A percentile compares a stretch with the other conserved stretches of the same genome.
phyloP scores from a whole-genome alignment of 1,140 invertebrate species.

The Octopus bimaculoides region DNA sequence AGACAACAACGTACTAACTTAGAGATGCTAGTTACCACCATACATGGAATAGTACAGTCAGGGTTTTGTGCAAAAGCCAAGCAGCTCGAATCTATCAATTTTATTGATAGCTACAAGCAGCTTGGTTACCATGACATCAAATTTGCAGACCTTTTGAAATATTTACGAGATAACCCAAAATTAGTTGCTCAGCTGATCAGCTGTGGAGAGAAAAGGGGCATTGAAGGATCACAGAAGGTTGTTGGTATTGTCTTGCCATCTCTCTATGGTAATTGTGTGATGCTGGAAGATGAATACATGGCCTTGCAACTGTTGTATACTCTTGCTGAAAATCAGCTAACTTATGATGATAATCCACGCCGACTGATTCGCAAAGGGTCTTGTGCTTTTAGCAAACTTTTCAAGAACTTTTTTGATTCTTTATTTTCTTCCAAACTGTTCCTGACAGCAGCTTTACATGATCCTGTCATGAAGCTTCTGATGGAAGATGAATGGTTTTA shows the following conservation, averaged over 20 bases:
- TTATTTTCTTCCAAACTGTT: slow-evolving; percentile 88
- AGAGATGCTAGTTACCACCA: slow-evolving; percentile 74
- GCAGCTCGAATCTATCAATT: slow-evolving; percentile 72
- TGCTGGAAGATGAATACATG: slow-evolving; percentile 77
- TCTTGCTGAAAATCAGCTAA: slow-evolving; percentile 70
- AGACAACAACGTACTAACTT: slow-evolving; percentile 83
- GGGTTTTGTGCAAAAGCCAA: slow-evolving; percentile 68
- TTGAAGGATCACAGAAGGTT: slow-evolving; percentile 54
- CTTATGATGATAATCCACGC: slow-evolving; percentile 76
- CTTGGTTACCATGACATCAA: slow-evolving; percentile 67
- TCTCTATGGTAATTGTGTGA: slow-evolving; percentile 78
- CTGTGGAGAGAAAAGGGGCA: slow-evolving; percentile 68
- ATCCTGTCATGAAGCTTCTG: slow-evolving; percentile 87
- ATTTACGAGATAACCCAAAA: slow-evolving; percentile 75
- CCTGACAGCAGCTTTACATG: slow-evolving; percentile 85
- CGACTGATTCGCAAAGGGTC: slow-evolving; percentile 78
- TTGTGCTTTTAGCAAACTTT: slow-evolving; percentile 86
- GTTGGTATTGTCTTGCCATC: slow-evolving; percentile 71
- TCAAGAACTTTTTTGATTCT: slow-evolving; percentile 86
- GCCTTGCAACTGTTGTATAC: slow-evolving; percentile 76
- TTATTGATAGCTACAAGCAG: slow-evolving; percentile 85
- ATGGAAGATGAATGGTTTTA: slow-evolving; percentile 90
- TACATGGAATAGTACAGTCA: slow-evolving; percentile 61
- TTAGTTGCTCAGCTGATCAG: slow-evolving; percentile 70
- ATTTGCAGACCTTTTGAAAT: slow-evolving; percentile 75